Conservation (phyloP, 2,113 vertebrate genomes). For the Petrocephalus zakoni region DNA sequence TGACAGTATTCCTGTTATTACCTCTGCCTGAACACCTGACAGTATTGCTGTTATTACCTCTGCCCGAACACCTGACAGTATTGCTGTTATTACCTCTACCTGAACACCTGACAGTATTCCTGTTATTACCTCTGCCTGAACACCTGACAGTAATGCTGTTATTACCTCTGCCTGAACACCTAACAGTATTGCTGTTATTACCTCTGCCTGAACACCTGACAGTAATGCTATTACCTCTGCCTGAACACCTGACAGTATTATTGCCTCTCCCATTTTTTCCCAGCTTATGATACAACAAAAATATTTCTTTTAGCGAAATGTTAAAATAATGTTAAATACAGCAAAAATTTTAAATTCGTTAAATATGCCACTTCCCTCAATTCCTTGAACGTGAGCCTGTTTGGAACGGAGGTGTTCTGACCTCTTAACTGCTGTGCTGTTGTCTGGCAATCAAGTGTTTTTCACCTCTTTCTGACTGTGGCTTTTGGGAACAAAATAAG, state of each 20-base stretch:
- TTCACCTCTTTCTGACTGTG: neutral
- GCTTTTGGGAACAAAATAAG: neutral
- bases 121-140: no score
- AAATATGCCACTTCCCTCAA: neutral
- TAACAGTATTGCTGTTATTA: no score
- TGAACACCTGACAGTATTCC: no score
- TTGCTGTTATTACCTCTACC: neutral
- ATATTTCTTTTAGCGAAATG: neutral
- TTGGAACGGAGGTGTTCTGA: neutral
- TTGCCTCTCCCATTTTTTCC: neutral
- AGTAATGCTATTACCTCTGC: no score
- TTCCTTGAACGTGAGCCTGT: neutral
- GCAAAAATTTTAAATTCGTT: no score
- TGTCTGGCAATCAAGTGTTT: neutral
- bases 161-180: no score
- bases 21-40: neutral
- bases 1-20: neutral
- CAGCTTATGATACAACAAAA: neutral
- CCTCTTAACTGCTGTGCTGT: neutral
- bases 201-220: neutral
- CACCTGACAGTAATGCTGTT: no score
- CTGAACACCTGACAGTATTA: no score
- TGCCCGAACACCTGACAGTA: neutral
- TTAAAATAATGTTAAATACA: neutral
- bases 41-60: neutral